phyloP scores from a whole-genome alignment of 2,888 invertebrate genomes.

The Nemotelus pantherinus region DNA sequence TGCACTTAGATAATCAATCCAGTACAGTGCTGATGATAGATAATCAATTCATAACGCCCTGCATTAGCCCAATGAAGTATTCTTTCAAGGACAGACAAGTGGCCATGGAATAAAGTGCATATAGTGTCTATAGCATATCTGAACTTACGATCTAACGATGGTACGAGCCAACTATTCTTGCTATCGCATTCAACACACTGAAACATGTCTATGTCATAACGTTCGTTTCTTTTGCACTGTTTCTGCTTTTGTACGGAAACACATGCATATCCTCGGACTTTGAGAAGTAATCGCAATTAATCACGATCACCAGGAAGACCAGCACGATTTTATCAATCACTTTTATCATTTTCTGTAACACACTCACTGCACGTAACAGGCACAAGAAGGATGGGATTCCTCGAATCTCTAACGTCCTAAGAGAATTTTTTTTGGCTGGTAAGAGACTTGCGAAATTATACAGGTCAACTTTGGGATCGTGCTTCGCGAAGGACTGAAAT shows the following conservation, averaged over 20 bases:
- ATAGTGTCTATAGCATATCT: neutral
- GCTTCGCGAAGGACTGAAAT: conserved; percentile 5
- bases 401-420: neutral
- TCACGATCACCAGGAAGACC: conserved; percentile 15
- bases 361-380: neutral
- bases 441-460: neutral
- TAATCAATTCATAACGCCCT: no score
- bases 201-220: conserved; percentile 66
- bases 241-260: conserved; percentile 35
- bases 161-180: conserved; percentile 61
- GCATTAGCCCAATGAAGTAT: no score
- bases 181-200: conserved; percentile 65
- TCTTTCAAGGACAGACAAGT: conserved; percentile 15
- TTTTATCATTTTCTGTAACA: neutral
- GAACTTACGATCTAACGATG: conserved; percentile 62
- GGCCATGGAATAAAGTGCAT: conserved; percentile 25
- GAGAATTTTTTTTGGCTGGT: neutral
- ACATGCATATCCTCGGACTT: conserved; percentile 23
- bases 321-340: neutral
- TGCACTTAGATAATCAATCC: no score
- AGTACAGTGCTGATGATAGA: no score
- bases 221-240: conserved; percentile 65
- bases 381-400: neutral
- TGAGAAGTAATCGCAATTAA: neutral
- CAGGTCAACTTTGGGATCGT: neutral